Percentiles rank a stretch among this genome's conserved stretches.
phyloP scores from a whole-genome alignment of 2,888 invertebrate genomes.

The Lasiommata megera region DNA sequence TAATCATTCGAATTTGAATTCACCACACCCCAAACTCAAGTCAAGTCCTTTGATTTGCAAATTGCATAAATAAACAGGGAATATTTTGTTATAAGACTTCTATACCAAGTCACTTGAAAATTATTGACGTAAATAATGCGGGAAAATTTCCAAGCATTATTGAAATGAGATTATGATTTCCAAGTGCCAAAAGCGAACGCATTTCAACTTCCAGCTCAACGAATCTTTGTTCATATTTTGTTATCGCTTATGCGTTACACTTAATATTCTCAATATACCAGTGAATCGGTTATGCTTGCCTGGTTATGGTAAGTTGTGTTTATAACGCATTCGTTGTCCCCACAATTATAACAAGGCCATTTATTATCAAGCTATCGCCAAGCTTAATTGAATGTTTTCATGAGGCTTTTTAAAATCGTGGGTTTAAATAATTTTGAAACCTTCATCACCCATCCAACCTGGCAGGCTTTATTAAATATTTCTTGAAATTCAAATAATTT shows the following conservation, averaged over 20 bases:
- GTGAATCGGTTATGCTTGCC: conserved; percentile 4
- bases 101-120: neutral
- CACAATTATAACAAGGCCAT: neutral
- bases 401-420: too few species aligned
- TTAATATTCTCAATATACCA: conserved; percentile 4
- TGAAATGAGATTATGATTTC: neutral
- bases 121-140: neutral
- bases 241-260: conserved; percentile 4
- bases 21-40: too few species aligned
- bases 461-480: too few species aligned
- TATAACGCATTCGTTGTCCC: neutral
- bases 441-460: too few species aligned
- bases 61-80: too few species aligned
- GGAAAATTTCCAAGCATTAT: neutral
- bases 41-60: too few species aligned
- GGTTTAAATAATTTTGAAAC: too few species aligned
- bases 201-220: conserved; percentile 20
- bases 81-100: too few species aligned
- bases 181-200: conserved; percentile 12
- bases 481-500: too few species aligned
- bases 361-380: neutral
- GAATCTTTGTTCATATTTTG: conserved; percentile 17
- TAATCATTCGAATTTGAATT: too few species aligned
- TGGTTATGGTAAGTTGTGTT: neutral
- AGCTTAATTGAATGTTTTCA: too few species aligned